Percentiles rank a stretch among this genome's conserved stretches.
phyloP scores from a whole-genome alignment of 2,888 invertebrate species.

The Drosophila leonis region DNA sequence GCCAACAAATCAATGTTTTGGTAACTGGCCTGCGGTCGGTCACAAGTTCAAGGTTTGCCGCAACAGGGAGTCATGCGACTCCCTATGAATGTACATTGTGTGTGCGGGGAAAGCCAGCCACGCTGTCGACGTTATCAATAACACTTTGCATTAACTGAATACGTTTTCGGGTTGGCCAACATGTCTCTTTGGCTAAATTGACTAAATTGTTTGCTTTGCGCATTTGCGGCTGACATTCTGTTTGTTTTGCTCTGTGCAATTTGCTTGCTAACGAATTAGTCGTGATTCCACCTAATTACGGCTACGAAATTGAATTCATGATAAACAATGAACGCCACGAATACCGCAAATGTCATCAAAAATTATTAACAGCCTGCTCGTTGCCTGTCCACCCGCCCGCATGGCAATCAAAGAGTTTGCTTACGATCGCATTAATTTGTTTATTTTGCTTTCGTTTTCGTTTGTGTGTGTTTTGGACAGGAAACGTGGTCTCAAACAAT shows the following conservation, averaged over 20 bases:
- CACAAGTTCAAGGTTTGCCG: conserved; percentile 69
- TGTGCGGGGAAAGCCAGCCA: conserved; percentile 15
- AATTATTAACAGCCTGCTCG: conserved; percentile 4
- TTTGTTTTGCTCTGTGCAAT: conserved; percentile 38
- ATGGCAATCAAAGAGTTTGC: conserved; percentile 17
- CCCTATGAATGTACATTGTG: conserved; percentile 5
- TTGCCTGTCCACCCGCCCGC: not conserved
- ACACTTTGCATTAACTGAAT: conserved; percentile 44
- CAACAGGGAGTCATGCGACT: conserved; percentile 48
- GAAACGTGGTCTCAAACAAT: conserved; percentile 90
- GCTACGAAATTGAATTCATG: conserved; percentile 57
- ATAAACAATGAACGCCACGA: conserved; percentile 50
- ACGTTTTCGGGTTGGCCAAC: conserved; percentile 18
- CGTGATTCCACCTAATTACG: conserved; percentile 65
- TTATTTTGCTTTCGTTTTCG: conserved; percentile 16
- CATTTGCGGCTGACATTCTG: conserved; percentile 2
- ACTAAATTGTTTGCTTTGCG: conserved; percentile 48
- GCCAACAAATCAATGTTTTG: conserved; percentile 63
- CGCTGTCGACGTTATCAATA: conserved; percentile 33
- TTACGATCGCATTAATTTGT: conserved; percentile 31
- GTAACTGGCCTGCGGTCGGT: conserved; percentile 55
- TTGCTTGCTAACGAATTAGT: conserved; percentile 67
- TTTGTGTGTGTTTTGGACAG: conserved; percentile 82
- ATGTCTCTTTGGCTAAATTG: conserved; percentile 12
- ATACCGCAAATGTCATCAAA: conserved; percentile 21